A percentile compares a stretch with the other conserved stretches of the same genome.
phyloP scores from a whole-genome alignment of 2,797 vertebrate species.

The Gobio occitaniae region DNA sequence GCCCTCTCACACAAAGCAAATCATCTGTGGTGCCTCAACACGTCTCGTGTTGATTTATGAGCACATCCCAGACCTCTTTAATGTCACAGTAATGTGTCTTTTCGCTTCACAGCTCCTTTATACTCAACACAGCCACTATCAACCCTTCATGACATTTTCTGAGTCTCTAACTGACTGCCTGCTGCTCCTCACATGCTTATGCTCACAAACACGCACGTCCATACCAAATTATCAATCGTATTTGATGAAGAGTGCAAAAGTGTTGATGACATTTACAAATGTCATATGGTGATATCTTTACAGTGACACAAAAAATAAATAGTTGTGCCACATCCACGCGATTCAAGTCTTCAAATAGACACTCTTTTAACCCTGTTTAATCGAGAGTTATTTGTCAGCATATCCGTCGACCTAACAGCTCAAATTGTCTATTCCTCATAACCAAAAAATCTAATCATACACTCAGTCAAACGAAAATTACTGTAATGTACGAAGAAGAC shows the following conservation, averaged over 20 bases:
- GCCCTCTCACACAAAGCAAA: conserved; percentile 33
- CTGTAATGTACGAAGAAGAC: conserved; percentile 19
- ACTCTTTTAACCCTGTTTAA: conserved; percentile 42
- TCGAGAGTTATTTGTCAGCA: conserved; percentile 7
- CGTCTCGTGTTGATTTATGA: conserved; percentile 38
- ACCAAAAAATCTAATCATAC: conserved; percentile 16
- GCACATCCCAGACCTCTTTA: conserved; percentile 49
- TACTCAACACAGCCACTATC: conserved; percentile 48
- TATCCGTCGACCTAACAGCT: conserved; percentile 17
- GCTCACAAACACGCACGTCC: conserved; percentile 8
- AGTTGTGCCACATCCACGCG: not conserved
- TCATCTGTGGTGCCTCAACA: conserved; percentile 16
- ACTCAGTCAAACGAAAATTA: conserved; percentile 27
- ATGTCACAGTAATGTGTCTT: conserved; percentile 53
- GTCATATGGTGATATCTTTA: conserved; percentile 55
- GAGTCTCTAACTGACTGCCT: conserved; percentile 29
- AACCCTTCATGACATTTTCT: conserved; percentile 53
- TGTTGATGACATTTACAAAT: conserved; percentile 56
- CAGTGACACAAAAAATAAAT: conserved; percentile 26
- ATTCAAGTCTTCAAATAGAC: conserved; percentile 1
- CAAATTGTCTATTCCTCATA: conserved; percentile 25
- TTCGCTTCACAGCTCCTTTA: conserved; percentile 44
- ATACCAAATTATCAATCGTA: conserved; percentile 16
- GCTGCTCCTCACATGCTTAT: conserved; percentile 3
- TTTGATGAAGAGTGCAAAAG: conserved; percentile 43